A percentile compares a stretch with the other conserved stretches of the same genome.
phyloP scores from a whole-genome alignment of 2,797 vertebrate genomes.

The Melanotaenia parkinsoni region DNA sequence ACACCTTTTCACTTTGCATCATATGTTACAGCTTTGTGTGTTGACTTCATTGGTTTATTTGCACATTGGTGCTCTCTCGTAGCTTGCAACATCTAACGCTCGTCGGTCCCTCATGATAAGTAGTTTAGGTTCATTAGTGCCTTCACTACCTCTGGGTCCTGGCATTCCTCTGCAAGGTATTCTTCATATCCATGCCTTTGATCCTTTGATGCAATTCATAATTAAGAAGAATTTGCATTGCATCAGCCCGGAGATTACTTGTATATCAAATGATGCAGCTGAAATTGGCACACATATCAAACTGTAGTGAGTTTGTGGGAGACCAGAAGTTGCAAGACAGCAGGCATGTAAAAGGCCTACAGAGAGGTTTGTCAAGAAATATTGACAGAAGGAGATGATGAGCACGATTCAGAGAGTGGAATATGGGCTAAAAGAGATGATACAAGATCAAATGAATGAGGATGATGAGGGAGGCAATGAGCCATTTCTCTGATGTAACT shows the following conservation, averaged over 20 bases:
- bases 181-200: constrained; percentile 73
- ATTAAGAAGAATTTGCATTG: constrained; percentile 75
- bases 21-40: background rate
- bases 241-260: constrained; percentile 69
- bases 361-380: constrained; percentile 20
- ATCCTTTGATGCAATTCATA: constrained; percentile 76
- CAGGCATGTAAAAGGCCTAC: constrained; percentile 23
- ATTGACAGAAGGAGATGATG: constrained; percentile 27
- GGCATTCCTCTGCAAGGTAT: constrained; percentile 64
- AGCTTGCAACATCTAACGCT: constrained; percentile 45
- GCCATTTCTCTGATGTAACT: constrained; percentile 38
- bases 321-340: constrained; percentile 30
- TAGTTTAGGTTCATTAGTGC: constrained; percentile 68
- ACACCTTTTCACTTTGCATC: background rate
- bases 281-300: constrained; percentile 57
- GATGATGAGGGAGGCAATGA: constrained; percentile 44
- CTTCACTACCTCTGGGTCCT: constrained; percentile 46
- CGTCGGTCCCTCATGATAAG: constrained; percentile 40
- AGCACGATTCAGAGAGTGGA: constrained; percentile 18
- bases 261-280: constrained; percentile 50
- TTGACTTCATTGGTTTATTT: constrained; percentile 17
- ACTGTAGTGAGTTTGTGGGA: constrained; percentile 22
- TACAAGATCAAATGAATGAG: constrained; percentile 41
- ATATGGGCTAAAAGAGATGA: constrained; percentile 37
- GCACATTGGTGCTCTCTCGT: constrained; percentile 3